These are phyloP conservation scores for Lates calcarifer DNA, from an alignment of 2,113 vertebrate species.

Conservation along the genomic window DNA sequence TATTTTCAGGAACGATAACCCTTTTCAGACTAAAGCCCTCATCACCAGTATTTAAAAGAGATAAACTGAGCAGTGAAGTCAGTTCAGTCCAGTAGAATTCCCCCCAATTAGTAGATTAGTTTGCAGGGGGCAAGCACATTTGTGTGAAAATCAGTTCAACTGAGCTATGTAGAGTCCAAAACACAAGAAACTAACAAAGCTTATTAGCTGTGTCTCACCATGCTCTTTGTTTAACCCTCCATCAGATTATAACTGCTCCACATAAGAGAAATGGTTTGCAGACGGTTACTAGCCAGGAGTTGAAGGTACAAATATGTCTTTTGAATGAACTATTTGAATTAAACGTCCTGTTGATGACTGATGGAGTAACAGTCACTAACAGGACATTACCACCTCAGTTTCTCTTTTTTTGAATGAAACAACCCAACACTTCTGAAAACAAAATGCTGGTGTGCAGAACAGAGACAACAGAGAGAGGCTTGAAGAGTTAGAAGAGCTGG, in stretches of 20 bases:
- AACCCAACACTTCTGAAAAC: too few relatives aligned
- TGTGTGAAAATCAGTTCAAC: too few relatives aligned
- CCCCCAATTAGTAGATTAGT: not conserved
- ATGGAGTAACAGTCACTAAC: too few relatives aligned
- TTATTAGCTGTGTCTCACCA: not conserved
- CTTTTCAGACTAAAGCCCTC: not conserved
- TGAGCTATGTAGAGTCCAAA: not conserved
- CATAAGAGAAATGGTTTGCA: not conserved
- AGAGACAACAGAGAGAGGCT: too few relatives aligned
- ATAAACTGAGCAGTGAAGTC: not conserved
- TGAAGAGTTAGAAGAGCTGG: too few relatives aligned
- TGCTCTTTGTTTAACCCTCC: not conserved
- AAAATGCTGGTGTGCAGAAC: too few relatives aligned
- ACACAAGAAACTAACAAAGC: not conserved
- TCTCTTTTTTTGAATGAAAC: too few relatives aligned
- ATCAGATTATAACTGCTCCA: not conserved
- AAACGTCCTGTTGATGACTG: too few relatives aligned
- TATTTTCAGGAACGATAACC: not conserved
- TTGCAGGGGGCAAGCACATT: not conserved
- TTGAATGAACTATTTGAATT: too few relatives aligned
- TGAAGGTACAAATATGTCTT: too few relatives aligned
- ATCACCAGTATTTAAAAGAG: not conserved
- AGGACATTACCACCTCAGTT: too few relatives aligned
- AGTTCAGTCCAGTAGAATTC: not conserved
- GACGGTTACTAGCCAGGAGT: not conserved